A percentile compares a stretch with the other conserved stretches of the same genome.
Conservation (phyloP, 2,113 vertebrate genomes). For the Notechis scutatus region DNA sequence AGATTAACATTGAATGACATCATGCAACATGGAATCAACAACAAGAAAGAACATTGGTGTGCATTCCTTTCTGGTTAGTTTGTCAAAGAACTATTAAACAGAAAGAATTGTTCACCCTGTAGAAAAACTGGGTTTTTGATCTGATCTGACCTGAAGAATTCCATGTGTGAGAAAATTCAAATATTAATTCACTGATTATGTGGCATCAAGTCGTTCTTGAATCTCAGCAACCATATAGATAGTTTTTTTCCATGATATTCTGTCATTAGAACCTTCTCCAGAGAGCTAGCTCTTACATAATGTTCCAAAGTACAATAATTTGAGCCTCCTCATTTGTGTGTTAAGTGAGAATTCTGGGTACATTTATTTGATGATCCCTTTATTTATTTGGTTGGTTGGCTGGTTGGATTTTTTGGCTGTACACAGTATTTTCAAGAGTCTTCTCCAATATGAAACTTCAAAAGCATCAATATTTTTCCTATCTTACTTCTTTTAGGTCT, state of each 20-base stretch:
- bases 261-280: background rate
- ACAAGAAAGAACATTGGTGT: background rate
- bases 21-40: background rate
- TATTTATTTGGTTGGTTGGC: background rate
- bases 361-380: background rate
- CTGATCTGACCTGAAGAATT: background rate
- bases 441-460: background rate
- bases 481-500: background rate
- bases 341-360: background rate
- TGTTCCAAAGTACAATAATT: background rate
- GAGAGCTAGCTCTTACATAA: background rate
- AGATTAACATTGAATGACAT: background rate
- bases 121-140: background rate
- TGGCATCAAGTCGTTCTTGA: background rate
- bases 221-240: background rate
- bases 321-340: background rate
- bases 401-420: background rate
- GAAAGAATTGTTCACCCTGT: background rate
- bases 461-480: background rate
- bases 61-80: background rate
- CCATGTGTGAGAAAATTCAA: background rate
- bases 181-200: background rate
- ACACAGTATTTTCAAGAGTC: background rate
- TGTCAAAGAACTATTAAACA: background rate
- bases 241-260: background rate